These are phyloP conservation scores for Helleia helle DNA, from an alignment of 2,888 invertebrate genomes.

Conservation along the genomic window DNA sequence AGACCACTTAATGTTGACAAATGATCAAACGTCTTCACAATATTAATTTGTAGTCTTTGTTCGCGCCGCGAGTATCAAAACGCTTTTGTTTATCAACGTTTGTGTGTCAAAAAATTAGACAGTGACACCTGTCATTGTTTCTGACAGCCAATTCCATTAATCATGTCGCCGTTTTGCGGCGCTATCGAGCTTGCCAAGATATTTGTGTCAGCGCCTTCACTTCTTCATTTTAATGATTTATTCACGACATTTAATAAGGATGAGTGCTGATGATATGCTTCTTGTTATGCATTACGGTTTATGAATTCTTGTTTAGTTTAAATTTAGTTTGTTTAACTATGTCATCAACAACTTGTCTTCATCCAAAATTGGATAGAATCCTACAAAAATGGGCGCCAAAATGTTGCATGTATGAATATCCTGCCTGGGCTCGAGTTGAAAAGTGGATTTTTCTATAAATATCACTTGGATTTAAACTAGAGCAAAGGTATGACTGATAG, in stretches of 20 bases:
- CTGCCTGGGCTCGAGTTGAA: too few relatives aligned
- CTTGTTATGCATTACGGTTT: too few relatives aligned
- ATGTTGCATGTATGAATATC: too few relatives aligned
- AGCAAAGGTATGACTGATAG: too few relatives aligned
- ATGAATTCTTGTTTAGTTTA: too few relatives aligned
- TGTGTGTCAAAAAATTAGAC: slow-evolving; percentile 18
- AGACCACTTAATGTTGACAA: slow-evolving; percentile 32
- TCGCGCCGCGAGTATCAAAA: slow-evolving; percentile 11
- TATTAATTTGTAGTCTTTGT: slow-evolving; percentile 30
- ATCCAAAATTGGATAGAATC: too few relatives aligned
- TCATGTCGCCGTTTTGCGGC: slow-evolving; percentile 11
- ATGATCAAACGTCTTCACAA: slow-evolving; percentile 27
- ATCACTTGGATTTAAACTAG: too few relatives aligned
- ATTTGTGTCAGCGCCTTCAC: slow-evolving; percentile 1
- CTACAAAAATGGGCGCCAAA: too few relatives aligned
- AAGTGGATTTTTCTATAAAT: too few relatives aligned
- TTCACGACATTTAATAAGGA: neutral
- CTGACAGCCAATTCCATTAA: slow-evolving; percentile 7
- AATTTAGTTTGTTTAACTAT: too few relatives aligned
- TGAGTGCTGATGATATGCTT: too few relatives aligned
- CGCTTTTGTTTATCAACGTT: slow-evolving; percentile 27
- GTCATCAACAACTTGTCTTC: too few relatives aligned
- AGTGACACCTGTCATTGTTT: slow-evolving; percentile 6
- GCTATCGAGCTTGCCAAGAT: slow-evolving; percentile 1
- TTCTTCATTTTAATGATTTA: slow-evolving; percentile 3